These are phyloP conservation scores for Charaxes varanes DNA, from an alignment of 1,140 invertebrate genomes.

Conservation along the genomic window DNA sequence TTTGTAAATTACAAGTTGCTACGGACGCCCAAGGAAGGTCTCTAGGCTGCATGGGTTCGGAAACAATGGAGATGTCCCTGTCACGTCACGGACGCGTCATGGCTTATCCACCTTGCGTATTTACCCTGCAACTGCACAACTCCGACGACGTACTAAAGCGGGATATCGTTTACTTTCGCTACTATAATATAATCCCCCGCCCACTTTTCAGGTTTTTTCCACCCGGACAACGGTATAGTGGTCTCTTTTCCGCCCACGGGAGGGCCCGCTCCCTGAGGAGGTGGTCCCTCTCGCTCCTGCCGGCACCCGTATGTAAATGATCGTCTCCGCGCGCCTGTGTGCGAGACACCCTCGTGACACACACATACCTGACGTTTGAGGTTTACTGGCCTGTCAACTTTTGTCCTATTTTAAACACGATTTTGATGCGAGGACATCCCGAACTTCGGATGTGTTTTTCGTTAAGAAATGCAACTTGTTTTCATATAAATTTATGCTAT, in stretches of 20 bases:
- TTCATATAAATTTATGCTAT: too few relatives aligned
- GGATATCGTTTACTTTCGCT: slow-evolving; percentile 79
- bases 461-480: too few relatives aligned
- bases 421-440: too few relatives aligned
- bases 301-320: slow-evolving; percentile 66
- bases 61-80: too few relatives aligned
- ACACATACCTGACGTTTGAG: slow-evolving; percentile 40
- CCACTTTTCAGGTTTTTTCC: slow-evolving; percentile 76
- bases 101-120: slow-evolving; percentile 35
- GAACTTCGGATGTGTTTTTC: too few relatives aligned
- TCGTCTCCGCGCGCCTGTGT: slow-evolving; percentile 55
- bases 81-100: background rate
- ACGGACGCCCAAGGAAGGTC: too few relatives aligned
- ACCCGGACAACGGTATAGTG: slow-evolving; percentile 72
- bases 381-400: slow-evolving; percentile 69
- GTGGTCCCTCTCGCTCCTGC: slow-evolving; percentile 56
- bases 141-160: slow-evolving; percentile 67
- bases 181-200: slow-evolving; percentile 74
- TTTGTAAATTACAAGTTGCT: too few relatives aligned
- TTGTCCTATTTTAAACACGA: slow-evolving; percentile 68
- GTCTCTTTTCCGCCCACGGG: slow-evolving; percentile 60
- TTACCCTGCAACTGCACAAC: slow-evolving; percentile 65
- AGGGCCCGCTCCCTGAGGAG: slow-evolving; percentile 35
- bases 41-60: too few relatives aligned
- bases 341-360: slow-evolving; percentile 39